Base-by-base conservation (phyloP, 2,113 vertebrate species). In the Datnioides undecimradiatus region DNA sequence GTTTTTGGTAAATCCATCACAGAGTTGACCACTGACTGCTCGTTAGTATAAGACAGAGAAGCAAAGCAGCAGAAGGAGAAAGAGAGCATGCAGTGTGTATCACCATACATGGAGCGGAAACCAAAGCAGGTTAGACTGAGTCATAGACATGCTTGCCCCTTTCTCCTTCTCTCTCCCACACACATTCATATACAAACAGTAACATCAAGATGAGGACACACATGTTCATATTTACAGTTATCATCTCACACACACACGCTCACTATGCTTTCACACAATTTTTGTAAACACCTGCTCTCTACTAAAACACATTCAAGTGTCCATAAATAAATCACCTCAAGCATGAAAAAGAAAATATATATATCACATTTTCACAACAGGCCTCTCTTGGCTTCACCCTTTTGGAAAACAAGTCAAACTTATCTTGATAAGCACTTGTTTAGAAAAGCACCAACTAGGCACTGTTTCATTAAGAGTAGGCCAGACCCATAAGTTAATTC, bases 31-130 rank as follows among this genome's bases (percentile, higher is more conserved):
- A 68, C 41, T n/a, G 70, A 80, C 72, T 0, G 45, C 25, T 81
- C 41, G 12, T 86, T 72, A 82, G 74, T 80, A 48, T 69, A 41
- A 51, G 52, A 90, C 84, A 83, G 70, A 87, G 84, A 90, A 70
- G 69, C 71, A 87, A 58, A 87, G 80, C 75, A 64, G 73, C 63
- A 66, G 63, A 23, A 48, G 73, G 73, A 83, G 67, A 80, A 66
- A 75, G 67, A 68, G 34, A 64, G 62, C 79, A 79, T 40, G 3
- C 69, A 90, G 87, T 80, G 87, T 84, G 57, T 8, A 90, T 92
- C 87, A 80, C 95, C 94, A 94, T 95, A 95, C 90, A 95, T 93
- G 95, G 95, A 95, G 90, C 85, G 94, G 94, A 95, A 95, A 95
- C 79, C 88, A 73, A 71, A 38, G 48, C 87, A 90, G 83, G 88